Evolutionary conservation across 1,140 invertebrate species (phyloP).

Genomic region (Camponotus vicinus): DNA sequence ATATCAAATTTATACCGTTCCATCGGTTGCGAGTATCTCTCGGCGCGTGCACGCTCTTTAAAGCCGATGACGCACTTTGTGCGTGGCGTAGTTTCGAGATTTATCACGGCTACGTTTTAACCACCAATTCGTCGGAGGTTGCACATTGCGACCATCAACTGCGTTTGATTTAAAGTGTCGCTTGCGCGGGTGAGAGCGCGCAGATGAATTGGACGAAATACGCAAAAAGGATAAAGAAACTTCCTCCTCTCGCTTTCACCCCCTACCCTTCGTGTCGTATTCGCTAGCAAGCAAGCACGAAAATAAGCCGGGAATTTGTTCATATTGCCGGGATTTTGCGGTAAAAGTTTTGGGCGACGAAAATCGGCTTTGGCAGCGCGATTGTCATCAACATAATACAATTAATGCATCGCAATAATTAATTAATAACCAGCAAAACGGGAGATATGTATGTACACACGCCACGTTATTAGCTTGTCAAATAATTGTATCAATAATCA

Average conservation of each 20-base stretch:
- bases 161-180: constrained; percentile 39
- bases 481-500: constrained; percentile 63
- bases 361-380: constrained; percentile 58
- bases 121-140: constrained; percentile 10
- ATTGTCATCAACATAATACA: constrained; percentile 59
- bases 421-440: constrained; percentile 50
- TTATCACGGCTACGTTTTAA: constrained; percentile 34
- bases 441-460: constrained; percentile 9
- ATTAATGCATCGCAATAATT: constrained; percentile 62
- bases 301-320: constrained; percentile 45
- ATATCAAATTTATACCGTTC: constrained; percentile 49
- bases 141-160: not conserved
- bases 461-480: constrained; percentile 58
- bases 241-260: not conserved
- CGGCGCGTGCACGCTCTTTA: constrained; percentile 41
- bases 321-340: constrained; percentile 19
- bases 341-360: constrained; percentile 27
- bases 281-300: not conserved
- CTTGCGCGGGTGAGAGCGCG: not conserved
- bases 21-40: constrained; percentile 27
- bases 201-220: not conserved
- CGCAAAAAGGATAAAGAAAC: constrained; percentile 44
- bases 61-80: constrained; percentile 63
- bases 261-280: not conserved
- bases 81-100: constrained; percentile 37